Evolutionary conservation across 2,113 vertebrate species (phyloP).

Genomic region (Bubo scandiacus): DNA sequence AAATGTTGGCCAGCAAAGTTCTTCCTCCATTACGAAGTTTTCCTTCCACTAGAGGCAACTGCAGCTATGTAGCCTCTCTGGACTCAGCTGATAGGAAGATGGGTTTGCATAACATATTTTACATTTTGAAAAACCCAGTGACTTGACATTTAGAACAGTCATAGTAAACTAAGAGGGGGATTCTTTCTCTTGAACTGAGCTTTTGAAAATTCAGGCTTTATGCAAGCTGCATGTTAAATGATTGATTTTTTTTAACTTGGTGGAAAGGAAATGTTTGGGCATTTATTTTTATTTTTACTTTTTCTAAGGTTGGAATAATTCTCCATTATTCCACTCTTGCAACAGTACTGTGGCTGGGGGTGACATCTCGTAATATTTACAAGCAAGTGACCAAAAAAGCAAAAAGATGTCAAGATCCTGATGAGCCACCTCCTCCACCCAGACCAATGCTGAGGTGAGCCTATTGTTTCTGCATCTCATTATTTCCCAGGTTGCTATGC

Average conservation of each 20-base stretch:
- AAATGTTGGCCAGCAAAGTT: neutral
- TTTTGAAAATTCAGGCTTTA: neutral
- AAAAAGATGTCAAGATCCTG: slow-evolving; percentile 92
- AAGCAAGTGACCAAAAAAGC: slow-evolving; percentile 95
- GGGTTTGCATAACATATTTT: neutral
- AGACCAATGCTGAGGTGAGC: slow-evolving; percentile 94
- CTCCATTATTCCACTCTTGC: slow-evolving; percentile 96
- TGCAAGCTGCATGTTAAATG: fast-evolving
- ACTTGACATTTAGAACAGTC: neutral
- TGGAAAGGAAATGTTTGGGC: neutral
- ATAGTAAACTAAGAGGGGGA: neutral
- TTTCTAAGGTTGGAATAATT: slow-evolving; percentile 90
- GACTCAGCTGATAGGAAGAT: neutral
- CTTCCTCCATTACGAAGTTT: fast-evolving
- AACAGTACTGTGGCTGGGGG: slow-evolving; percentile 92
- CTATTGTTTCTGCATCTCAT: neutral
- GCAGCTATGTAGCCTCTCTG: neutral
- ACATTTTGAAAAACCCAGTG: neutral
- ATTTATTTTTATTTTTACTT: neutral
- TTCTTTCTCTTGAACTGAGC: neutral
- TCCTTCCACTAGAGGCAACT: neutral
- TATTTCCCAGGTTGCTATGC: neutral
- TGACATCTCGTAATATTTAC: slow-evolving; percentile 96
- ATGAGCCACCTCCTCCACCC: slow-evolving; percentile 91
- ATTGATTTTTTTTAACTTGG: neutral